Evolutionary conservation across 2,797 vertebrate genomes (phyloP).

Genomic region (Dicrostonyx torquatus): DNA sequence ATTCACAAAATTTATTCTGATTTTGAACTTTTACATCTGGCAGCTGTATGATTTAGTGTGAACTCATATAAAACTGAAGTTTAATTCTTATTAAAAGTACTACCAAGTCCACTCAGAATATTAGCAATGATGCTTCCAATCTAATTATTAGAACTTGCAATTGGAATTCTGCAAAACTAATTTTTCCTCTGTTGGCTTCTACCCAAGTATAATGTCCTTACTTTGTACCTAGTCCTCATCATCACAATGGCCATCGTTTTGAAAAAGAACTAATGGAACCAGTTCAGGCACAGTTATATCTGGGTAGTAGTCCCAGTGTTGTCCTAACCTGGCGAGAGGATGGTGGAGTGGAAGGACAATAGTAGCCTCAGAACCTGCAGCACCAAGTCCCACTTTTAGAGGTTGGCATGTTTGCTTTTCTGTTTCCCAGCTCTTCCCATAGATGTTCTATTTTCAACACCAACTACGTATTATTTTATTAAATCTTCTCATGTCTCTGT

Average conservation of each 20-base stretch:
- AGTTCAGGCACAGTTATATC: neutral
- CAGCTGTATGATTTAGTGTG: neutral
- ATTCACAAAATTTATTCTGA: constrained; percentile 24
- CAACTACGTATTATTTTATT: neutral
- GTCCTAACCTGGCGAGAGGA: neutral
- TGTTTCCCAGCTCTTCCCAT: neutral
- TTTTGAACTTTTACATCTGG: neutral
- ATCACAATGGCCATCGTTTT: neutral
- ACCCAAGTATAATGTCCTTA: neutral
- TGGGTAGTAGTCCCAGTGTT: neutral
- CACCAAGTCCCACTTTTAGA: neutral
- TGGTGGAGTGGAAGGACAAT: neutral
- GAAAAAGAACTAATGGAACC: neutral
- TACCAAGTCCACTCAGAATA: neutral
- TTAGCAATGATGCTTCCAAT: neutral
- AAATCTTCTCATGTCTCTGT: neutral
- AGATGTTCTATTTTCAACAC: neutral
- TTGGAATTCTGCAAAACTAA: neutral
- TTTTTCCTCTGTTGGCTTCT: neutral
- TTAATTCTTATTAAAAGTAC: neutral
- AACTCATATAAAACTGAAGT: neutral
- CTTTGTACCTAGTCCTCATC: neutral
- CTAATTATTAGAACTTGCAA: neutral
- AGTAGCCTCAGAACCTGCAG: neutral
- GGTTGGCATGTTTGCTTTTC: neutral